Evolutionary conservation across 2,888 invertebrate species (phyloP).

Genomic region (Diarsia rubi): DNA sequence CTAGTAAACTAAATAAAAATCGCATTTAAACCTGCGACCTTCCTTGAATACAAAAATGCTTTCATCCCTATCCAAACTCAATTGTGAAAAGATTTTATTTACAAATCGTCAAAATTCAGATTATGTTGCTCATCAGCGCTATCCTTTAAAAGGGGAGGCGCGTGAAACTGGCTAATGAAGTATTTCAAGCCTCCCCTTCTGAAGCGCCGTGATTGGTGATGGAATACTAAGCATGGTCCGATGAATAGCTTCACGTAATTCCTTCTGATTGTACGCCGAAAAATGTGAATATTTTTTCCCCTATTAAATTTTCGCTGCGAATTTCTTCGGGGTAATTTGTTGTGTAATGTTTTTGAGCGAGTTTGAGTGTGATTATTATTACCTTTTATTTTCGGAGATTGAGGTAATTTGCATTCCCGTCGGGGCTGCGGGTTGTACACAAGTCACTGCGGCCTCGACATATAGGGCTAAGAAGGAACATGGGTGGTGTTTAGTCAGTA

Average conservation of each 20-base stretch:
- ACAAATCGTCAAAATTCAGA: conserved; percentile 65
- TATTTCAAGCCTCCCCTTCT: conserved; percentile 70
- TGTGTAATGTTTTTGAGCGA: conserved; percentile 28
- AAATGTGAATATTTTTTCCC: conserved; percentile 60
- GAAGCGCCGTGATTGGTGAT: conserved; percentile 76
- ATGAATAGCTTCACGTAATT: conserved; percentile 69
- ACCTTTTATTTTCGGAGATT: conserved; percentile 33
- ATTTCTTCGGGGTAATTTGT: conserved; percentile 44
- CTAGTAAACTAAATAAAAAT: conserved; percentile 33
- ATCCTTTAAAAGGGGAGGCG: conserved; percentile 63
- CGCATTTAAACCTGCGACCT: conserved; percentile 17
- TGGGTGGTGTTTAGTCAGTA: too few relatives aligned
- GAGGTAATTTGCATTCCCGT: conserved; percentile 13
- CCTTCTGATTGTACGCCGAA: conserved; percentile 56
- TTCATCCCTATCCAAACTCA: conserved; percentile 49
- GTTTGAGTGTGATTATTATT: conserved; percentile 27
- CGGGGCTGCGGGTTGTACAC: too few relatives aligned
- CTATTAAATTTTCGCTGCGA: conserved; percentile 33
- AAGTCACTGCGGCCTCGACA: too few relatives aligned
- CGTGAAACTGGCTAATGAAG: conserved; percentile 80
- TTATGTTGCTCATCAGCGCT: conserved; percentile 65
- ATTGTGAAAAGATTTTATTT: conserved; percentile 63
- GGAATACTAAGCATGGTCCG: conserved; percentile 77
- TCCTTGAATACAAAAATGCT: conserved; percentile 46
- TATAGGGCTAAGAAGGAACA: too few relatives aligned